These are phyloP conservation scores for Helicoverpa assulta DNA, from an alignment of 2,888 invertebrate genomes.

Conservation along the genomic window DNA sequence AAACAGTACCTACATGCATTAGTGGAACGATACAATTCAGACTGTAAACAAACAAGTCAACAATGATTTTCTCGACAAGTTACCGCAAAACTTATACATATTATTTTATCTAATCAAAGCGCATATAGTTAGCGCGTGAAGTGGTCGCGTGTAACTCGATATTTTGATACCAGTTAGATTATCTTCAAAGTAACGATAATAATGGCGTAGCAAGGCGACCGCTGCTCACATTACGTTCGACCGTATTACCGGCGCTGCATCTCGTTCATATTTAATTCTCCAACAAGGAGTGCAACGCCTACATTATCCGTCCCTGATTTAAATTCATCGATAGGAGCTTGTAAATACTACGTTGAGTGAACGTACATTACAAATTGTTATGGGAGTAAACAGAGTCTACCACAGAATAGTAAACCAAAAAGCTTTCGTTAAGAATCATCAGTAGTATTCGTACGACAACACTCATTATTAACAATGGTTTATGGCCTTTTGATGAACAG, in stretches of 20 bases:
- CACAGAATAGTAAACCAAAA: conserved; percentile 35
- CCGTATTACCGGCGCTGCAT: conserved; percentile 52
- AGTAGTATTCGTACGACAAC: conserved; percentile 13
- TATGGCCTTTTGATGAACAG: conserved; percentile 33
- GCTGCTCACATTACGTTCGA: conserved; percentile 50
- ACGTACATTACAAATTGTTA: conserved; percentile 29
- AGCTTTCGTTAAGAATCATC: conserved; percentile 20
- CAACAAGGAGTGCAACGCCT: conserved; percentile 57
- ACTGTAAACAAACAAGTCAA: conserved; percentile 27
- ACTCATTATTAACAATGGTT: conserved; percentile 16
- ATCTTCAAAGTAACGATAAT: conserved; percentile 43
- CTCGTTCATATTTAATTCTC: conserved; percentile 63
- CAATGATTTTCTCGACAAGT: conserved; percentile 34
- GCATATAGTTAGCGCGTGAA: conserved; percentile 36
- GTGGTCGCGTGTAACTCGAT: conserved; percentile 42
- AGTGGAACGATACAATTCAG: conserved; percentile 51
- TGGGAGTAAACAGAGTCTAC: conserved; percentile 31
- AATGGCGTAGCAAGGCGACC: conserved; percentile 32
- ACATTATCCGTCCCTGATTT: conserved; percentile 59
- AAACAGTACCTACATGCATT: conserved; percentile 49
- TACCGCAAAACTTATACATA: conserved; percentile 34
- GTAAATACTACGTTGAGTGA: conserved; percentile 43
- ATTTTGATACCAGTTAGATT: conserved; percentile 40
- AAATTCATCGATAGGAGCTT: conserved; percentile 62
- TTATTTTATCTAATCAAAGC: conserved; percentile 34